Evolutionary conservation across 2,888 invertebrate genomes (phyloP), one percentile per base, ranked within the genome.

Genomic region (Tachina grossa): DNA sequence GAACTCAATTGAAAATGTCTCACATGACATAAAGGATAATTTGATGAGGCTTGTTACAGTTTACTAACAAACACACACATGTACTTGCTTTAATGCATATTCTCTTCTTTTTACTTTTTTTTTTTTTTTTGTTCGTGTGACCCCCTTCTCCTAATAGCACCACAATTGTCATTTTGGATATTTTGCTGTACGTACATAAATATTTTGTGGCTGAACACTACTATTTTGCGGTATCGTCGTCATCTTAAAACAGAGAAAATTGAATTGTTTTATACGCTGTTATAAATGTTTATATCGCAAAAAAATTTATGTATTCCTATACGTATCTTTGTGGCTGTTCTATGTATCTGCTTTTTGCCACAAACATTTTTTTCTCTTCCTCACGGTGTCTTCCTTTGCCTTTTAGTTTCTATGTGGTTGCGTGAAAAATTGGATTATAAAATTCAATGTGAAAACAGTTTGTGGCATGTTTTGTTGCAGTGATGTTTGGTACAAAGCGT

Each of bases 21-120:
- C 91, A 89, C 88, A 91, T 91, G 90, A 91, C 91, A 90, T 86
- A 85, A 90, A 91, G 91, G 91, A 90, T 91, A 90, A 91, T 90
- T 90, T 90, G 88, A 89, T 90, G 90, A 90, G 89, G 89, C 90
- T 90, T 88, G 89, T 88, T 87, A 83, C 69, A 66, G 14, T 51
- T n/a, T 75, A 63, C 74, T 9, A n/a, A 22, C 59, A 80, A 72
- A 84, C 69, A 83, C 72, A 72, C 61, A 31, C 10, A 63, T 31
- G 68, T 31, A 69, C 11, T 57, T 22, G 19, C 14, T 47, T 45
- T 66, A 51, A 19, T 13, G 49, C 1, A n/a, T 16, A n/a, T 41
- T 55, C 22, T 43, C 19, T 75, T 22, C 5, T 53, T 68, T n/a
- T 75, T 11, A 43, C 3, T 3, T 41, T 11, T 4, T 49, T 9